These are phyloP conservation scores for Colletes gigas DNA, from an alignment of 1,140 invertebrate species.

Conservation along the genomic window DNA sequence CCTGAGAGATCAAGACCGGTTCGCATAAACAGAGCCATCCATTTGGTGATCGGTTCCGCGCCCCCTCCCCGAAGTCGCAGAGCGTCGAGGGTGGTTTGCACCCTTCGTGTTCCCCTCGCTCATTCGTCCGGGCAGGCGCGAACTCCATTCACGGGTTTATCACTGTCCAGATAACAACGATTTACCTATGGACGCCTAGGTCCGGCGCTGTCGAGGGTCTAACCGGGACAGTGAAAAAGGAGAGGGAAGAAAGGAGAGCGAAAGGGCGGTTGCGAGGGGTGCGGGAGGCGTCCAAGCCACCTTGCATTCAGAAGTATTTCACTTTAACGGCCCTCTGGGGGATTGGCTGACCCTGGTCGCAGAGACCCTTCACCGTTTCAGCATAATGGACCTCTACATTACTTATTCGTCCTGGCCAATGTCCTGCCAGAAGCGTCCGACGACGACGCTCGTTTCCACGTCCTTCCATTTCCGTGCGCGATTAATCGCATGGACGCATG, in stretches of 20 bases:
- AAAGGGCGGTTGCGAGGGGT: constrained; percentile 50
- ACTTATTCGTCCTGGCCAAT: constrained; percentile 79
- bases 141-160: constrained; percentile 81
- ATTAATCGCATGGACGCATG: constrained; percentile 54
- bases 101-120: constrained; percentile 71
- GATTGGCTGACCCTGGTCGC: constrained; percentile 78
- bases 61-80: not conserved
- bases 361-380: constrained; percentile 78
- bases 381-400: constrained; percentile 81
- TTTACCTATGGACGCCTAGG: constrained; percentile 77
- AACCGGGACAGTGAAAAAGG: constrained; percentile 1
- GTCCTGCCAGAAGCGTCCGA: constrained; percentile 56
- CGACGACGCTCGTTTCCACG: constrained; percentile 56
- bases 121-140: constrained; percentile 70
- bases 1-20: constrained; percentile 32
- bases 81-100: constrained; percentile 44
- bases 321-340: constrained; percentile 81
- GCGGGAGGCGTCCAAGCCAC: constrained; percentile 70
- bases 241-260: constrained; percentile 36
- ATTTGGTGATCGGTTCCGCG: constrained; percentile 34
- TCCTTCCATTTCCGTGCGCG: constrained; percentile 50
- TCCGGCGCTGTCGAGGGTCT: constrained; percentile 23
- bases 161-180: constrained; percentile 82
- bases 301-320: constrained; percentile 81
- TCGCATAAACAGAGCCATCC: constrained; percentile 71